Conservation (phyloP, 2,888 invertebrate species). For the Thecophora atra region DNA sequence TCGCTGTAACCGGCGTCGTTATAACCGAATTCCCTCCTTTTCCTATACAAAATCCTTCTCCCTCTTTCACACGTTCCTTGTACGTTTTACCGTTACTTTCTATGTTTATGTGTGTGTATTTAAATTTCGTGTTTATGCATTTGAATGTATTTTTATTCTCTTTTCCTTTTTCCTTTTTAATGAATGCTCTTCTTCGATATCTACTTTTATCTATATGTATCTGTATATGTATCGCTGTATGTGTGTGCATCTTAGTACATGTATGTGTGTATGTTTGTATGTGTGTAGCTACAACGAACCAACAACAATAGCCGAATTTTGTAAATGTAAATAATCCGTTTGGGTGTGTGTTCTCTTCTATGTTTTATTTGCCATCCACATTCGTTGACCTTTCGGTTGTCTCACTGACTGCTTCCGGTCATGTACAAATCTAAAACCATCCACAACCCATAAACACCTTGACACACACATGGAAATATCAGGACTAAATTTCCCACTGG, state of each 20-base stretch:
- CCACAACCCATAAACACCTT: conserved; percentile 54
- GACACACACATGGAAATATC: conserved; percentile 60
- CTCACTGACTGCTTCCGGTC: conserved; percentile 61
- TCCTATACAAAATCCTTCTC: too few species aligned
- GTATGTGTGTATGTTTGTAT: conserved; percentile 36
- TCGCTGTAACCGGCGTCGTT: too few species aligned
- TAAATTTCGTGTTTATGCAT: too few species aligned
- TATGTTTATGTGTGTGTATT: too few species aligned
- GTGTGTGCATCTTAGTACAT: background rate
- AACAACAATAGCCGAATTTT: conserved; percentile 51
- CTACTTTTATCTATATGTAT: conserved; percentile 36
- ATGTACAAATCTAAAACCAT: conserved; percentile 51
- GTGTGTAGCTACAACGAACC: conserved; percentile 44
- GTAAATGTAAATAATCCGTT: conserved; percentile 67
- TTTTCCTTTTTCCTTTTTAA: conserved; percentile 7
- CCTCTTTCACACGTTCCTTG: too few species aligned
- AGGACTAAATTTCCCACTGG: conserved; percentile 67
- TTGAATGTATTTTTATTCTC: background rate
- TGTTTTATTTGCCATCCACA: conserved; percentile 63
- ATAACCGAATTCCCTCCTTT: too few species aligned
- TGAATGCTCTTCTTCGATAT: conserved; percentile 37
- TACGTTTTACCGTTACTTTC: too few species aligned
- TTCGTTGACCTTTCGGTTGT: conserved; percentile 67
- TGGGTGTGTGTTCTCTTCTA: conserved; percentile 67
- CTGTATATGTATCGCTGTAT: conserved; percentile 34